Conservation (phyloP, 2,888 invertebrate genomes). For the Argyresthia goedartella region DNA sequence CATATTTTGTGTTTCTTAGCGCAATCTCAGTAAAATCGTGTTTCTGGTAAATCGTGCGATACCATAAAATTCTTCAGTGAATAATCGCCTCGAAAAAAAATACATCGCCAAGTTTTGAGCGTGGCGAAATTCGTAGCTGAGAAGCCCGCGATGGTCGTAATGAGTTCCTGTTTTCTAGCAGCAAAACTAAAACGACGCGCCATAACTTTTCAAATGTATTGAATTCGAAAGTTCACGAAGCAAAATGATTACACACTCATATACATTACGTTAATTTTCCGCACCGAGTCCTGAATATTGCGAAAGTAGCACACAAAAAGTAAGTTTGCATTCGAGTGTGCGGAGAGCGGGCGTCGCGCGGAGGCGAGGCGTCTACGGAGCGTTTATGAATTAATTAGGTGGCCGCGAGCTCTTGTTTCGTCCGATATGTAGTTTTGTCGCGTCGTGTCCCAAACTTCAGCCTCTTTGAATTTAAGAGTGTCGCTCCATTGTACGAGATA, state of each 20-base stretch:
- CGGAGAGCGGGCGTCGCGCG: neutral
- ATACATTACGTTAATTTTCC: constrained; percentile 5
- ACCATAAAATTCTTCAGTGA: no score
- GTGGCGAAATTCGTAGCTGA: no score
- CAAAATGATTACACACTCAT: neutral
- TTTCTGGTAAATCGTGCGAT: neutral
- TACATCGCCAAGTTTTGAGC: no score
- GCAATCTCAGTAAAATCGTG: neutral
- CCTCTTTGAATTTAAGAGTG: neutral
- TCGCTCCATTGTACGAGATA: no score
- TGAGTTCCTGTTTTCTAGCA: no score
- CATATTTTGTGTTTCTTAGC: neutral
- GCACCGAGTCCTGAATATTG: neutral
- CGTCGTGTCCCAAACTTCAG: neutral
- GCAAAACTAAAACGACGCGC: neutral
- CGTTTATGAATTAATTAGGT: neutral
- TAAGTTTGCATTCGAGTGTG: constrained; percentile 5
- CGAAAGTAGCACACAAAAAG: constrained; percentile 4
- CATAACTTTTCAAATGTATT: no score
- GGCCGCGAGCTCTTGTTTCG: neutral
- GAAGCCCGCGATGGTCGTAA: no score
- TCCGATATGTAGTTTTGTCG: neutral
- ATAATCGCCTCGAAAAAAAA: no score
- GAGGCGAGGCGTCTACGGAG: neutral
- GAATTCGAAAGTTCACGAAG: neutral